These are phyloP conservation scores for Lasioglossum pauxillum DNA, from an alignment of 2,888 invertebrate genomes.

Conservation along the genomic window DNA sequence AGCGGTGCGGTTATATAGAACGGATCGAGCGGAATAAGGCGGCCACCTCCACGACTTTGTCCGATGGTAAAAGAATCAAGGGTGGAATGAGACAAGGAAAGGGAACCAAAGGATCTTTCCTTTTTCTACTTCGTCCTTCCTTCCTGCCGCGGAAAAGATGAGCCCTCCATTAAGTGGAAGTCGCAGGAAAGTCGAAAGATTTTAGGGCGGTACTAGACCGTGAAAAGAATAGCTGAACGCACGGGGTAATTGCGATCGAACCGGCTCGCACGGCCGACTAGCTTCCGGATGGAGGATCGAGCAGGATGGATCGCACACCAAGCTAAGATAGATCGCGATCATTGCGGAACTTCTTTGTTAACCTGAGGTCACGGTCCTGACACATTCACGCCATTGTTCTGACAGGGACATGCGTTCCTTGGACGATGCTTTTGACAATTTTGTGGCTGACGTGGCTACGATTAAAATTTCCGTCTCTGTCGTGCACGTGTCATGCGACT, in stretches of 20 bases:
- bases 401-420: neutral
- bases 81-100: conserved; percentile 15
- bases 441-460: neutral
- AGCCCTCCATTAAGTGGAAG: conserved; percentile 58
- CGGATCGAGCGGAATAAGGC: conserved; percentile 71
- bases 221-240: conserved; percentile 44
- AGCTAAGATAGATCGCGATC: neutral
- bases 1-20: conserved; percentile 51
- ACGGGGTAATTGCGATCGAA: conserved; percentile 52
- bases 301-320: neutral
- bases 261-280: conserved; percentile 52
- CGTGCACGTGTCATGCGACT: too few species aligned
- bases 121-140: neutral
- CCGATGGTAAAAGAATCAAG: conserved; percentile 53
- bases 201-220: conserved; percentile 40
- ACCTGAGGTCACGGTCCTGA: neutral
- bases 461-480: neutral
- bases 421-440: neutral
- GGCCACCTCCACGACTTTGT: conserved; percentile 59
- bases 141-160: conserved; percentile 43
- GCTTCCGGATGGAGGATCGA: neutral
- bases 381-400: neutral
- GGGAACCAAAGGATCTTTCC: conserved; percentile 37
- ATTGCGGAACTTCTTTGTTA: neutral
- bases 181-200: conserved; percentile 51